Conservation (phyloP, 2,113 vertebrate genomes). For the Drymodes brunneopygia region DNA sequence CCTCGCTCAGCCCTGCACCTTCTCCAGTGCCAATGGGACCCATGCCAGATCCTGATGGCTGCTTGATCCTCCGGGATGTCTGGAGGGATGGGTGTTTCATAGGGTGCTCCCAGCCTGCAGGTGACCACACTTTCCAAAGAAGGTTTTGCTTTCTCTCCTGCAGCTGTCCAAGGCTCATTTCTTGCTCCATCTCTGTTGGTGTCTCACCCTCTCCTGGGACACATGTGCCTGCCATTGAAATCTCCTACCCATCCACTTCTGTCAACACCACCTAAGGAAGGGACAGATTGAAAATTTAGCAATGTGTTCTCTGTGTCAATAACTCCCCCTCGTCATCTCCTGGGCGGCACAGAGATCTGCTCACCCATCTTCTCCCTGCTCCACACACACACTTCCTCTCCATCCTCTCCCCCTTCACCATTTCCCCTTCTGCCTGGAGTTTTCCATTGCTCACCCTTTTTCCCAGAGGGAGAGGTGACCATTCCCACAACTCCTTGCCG, state of each 20-base stretch:
- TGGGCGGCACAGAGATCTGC: neutral
- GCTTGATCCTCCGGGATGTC: accelerated
- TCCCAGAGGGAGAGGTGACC: neutral
- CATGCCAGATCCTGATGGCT: neutral
- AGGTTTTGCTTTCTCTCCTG: neutral
- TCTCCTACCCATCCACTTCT: conserved; percentile 50
- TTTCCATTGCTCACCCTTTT: neutral
- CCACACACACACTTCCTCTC: neutral
- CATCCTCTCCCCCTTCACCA: neutral
- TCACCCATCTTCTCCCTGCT: neutral
- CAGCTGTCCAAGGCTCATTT: neutral
- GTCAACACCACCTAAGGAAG: conserved; percentile 52
- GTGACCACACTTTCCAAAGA: neutral
- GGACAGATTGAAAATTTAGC: conserved; percentile 58
- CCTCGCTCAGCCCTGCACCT: neutral
- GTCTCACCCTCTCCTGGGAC: conserved; percentile 13
- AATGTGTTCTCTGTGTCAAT: conserved; percentile 17
- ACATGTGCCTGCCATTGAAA: conserved; percentile 11
- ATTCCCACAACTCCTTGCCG: neutral
- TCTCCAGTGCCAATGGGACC: accelerated
- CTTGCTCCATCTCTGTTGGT: neutral
- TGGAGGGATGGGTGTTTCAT: neutral
- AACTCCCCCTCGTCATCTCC: neutral
- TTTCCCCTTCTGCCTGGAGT: neutral
- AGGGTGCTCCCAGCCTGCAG: neutral